Evolutionary conservation across 2,888 invertebrate genomes (phyloP).

Genomic region (Peribatodes rhomboidaria): DNA sequence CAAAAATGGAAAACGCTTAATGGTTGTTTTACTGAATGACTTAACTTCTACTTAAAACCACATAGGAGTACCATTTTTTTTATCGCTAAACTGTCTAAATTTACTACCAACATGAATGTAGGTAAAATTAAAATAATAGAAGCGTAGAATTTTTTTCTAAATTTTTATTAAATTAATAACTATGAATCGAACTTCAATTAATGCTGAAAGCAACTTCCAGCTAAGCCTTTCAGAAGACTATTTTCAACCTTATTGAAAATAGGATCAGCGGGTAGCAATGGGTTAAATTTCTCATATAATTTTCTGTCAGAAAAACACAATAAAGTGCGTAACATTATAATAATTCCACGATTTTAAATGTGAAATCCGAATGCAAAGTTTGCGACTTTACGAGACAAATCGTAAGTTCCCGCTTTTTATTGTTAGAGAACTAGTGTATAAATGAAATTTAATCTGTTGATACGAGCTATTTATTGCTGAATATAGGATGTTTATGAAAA

Average conservation of each 20-base stretch:
- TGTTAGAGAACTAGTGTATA: slow-evolving; percentile 22
- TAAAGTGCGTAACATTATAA: slow-evolving; percentile 42
- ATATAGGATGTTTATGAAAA: slow-evolving; percentile 24
- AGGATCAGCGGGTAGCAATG: slow-evolving; percentile 38
- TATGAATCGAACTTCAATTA: background rate
- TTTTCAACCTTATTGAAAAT: slow-evolving; percentile 11
- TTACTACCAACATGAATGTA: too few species aligned
- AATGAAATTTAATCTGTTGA: slow-evolving; percentile 24
- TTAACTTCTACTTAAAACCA: too few species aligned
- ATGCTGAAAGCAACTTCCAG: background rate
- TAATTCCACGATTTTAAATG: slow-evolving; percentile 34
- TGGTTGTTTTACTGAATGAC: too few species aligned
- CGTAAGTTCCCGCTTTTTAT: slow-evolving; percentile 23
- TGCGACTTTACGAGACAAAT: slow-evolving; percentile 31
- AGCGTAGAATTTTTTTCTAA: too few species aligned
- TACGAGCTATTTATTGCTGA: slow-evolving; percentile 28
- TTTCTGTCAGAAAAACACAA: slow-evolving; percentile 33
- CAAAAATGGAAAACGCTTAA: too few species aligned
- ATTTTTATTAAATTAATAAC: too few species aligned
- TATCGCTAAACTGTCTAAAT: too few species aligned
- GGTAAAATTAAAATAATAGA: too few species aligned
- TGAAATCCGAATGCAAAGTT: slow-evolving; percentile 31
- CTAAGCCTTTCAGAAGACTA: background rate
- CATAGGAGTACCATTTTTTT: too few species aligned
- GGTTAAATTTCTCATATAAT: slow-evolving; percentile 19